Base-by-base conservation (phyloP, 1,140 invertebrate genomes). In the Hermetia illucens region DNA sequence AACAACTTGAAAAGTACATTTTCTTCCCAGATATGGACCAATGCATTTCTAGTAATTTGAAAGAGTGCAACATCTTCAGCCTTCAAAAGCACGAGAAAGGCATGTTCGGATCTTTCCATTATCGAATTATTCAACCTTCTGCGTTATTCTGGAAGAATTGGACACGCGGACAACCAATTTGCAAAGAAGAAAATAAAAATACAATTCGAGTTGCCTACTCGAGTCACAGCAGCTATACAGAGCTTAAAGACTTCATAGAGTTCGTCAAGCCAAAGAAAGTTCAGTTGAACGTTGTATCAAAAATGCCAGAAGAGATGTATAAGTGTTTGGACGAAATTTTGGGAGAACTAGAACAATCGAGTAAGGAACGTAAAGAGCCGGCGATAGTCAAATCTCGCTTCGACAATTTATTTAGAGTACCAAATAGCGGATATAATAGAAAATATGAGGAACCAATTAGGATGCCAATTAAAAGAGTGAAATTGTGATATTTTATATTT, bases 201-300 rank as follows among this genome's bases (percentile, higher is more conserved):
- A 51, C 42, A 4, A 50, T 59, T 22, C 63, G 67, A 41, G 64
- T 76, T 4, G 80, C 75, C 48, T 79, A 74, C 44, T 68, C 76
- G 2, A 72, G 63, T 10, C 77, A 82, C 49, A 68, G 70, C 17
- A 79, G 76, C 25, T 65, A 65, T 32, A 45, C 61, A 18, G 74
- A 77, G 58, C 48, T 75, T 2, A 51, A 52, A 25, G 57, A 56
- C 22, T 68, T 76, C 45, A 44, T 76, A 19, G 39, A 61, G 32
- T 70, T 71, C 52, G 61, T 75, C 33, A 52, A 65, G 31, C 68
- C 71, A n/a, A 52, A 53, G 19, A 43, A 62, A 20, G 51, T 75
- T 38, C 51, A 64, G 46, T 55, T 70, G 3, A 71, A 69, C 49
- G 72, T 72, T 4, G 43, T 50, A 21, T 53, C 50, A 2, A 20